A percentile compares a stretch with the other conserved stretches of the same genome.
Evolutionary conservation across 2,113 vertebrate genomes (phyloP).

Genomic region (Halcyon malimbica): DNA sequence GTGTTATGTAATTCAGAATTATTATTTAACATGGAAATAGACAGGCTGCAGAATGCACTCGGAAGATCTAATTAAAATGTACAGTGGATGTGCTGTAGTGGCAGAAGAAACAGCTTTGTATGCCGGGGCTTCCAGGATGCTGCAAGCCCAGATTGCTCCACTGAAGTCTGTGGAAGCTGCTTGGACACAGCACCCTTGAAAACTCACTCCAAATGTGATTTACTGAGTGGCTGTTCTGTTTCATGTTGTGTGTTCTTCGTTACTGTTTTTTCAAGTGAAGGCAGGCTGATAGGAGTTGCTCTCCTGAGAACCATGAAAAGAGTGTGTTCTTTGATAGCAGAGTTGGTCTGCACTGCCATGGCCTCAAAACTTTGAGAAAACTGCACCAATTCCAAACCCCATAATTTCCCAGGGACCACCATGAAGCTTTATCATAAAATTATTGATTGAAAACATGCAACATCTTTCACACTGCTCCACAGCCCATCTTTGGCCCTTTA

Average conservation of each 20-base stretch:
- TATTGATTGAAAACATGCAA: not conserved
- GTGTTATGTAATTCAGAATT: slow-evolving; percentile 40
- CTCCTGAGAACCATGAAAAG: not conserved
- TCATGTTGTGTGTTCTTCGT: not conserved
- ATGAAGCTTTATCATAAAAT: not conserved
- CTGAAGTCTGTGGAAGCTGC: accelerated
- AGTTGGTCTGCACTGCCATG: not conserved
- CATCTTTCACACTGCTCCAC: not conserved
- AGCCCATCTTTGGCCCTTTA: not conserved
- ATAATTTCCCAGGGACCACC: not conserved
- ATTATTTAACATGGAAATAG: slow-evolving; percentile 14
- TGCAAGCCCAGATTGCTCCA: not conserved
- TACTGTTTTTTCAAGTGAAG: not conserved
- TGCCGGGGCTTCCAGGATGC: not conserved
- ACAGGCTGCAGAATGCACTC: slow-evolving; percentile 5
- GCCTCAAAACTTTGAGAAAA: not conserved
- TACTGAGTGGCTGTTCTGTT: not conserved
- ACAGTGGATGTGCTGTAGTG: not conserved
- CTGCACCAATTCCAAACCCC: not conserved
- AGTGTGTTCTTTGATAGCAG: not conserved
- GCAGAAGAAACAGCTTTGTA: not conserved
- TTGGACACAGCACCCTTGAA: not conserved
- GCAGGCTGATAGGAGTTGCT: not conserved
- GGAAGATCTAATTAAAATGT: slow-evolving; percentile 23
- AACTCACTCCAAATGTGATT: not conserved